A percentile compares a stretch with the other conserved stretches of the same genome.
Evolutionary conservation across 1,140 invertebrate species (phyloP).

Genomic region (Pogonus chalceus): DNA sequence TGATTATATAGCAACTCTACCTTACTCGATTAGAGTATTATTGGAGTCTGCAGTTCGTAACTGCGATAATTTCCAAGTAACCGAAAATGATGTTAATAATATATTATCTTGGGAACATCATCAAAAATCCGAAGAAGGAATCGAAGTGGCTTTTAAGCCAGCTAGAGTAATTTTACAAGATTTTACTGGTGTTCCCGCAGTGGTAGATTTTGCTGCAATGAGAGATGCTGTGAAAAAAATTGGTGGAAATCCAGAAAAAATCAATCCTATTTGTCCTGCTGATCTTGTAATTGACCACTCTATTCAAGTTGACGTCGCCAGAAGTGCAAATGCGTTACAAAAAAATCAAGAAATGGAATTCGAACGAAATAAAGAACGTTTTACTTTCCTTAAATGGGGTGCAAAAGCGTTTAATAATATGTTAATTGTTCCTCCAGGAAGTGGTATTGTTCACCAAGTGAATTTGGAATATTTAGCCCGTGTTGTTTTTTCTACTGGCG

Average conservation of each 20-base stretch:
- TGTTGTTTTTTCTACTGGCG: constrained; percentile 73
- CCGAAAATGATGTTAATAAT: constrained; percentile 76
- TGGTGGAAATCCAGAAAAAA: constrained; percentile 81
- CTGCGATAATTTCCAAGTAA: constrained; percentile 91
- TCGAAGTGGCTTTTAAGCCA: constrained; percentile 95
- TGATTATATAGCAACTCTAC: constrained; percentile 58
- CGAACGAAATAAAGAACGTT: constrained; percentile 91
- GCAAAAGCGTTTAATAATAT: constrained; percentile 92
- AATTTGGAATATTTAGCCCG: constrained; percentile 92
- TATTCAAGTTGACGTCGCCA: constrained; percentile 89
- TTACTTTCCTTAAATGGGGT: constrained; percentile 92
- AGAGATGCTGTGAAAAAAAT: constrained; percentile 84
- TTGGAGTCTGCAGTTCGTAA: constrained; percentile 92
- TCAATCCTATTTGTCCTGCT: constrained; percentile 95
- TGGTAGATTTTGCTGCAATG: constrained; percentile 99
- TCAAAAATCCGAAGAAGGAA: constrained; percentile 54
- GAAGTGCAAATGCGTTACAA: constrained; percentile 75
- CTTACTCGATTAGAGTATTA: constrained; percentile 86
- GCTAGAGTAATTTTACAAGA: constrained; percentile 89
- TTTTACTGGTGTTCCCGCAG: constrained; percentile 93
- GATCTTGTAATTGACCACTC: constrained; percentile 98
- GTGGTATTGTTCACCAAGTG: constrained; percentile 97
- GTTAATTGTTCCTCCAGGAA: constrained; percentile 95
- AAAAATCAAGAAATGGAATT: constrained; percentile 96
- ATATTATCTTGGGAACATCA: constrained; percentile 85